Conservation (phyloP, 2,888 invertebrate genomes). For the Temnothorax ravouxi region DNA sequence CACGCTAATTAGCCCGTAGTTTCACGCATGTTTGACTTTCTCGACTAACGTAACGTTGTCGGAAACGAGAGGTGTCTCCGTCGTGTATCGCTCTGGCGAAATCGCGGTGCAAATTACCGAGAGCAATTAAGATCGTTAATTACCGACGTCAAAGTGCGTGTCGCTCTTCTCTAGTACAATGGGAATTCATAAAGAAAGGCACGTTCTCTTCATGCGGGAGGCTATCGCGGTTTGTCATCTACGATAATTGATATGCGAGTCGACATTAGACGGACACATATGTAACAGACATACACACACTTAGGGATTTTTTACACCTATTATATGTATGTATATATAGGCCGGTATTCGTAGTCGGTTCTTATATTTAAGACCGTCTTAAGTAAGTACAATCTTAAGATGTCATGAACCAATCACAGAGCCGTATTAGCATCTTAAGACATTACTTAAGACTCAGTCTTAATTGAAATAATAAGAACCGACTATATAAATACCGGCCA, state of each 20-base stretch:
- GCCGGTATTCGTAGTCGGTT: too few species aligned
- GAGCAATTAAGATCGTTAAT: slow-evolving; percentile 73
- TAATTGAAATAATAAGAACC: too few species aligned
- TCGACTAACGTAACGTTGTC: slow-evolving; percentile 36
- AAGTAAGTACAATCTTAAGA: too few species aligned
- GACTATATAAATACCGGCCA: too few species aligned
- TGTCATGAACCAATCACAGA: too few species aligned
- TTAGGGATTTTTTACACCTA: too few species aligned
- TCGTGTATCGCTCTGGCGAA: slow-evolving; percentile 57
- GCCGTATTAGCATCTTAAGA: too few species aligned
- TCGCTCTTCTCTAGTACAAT: slow-evolving; percentile 61
- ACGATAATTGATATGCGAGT: slow-evolving; percentile 30
- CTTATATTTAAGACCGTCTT: too few species aligned
- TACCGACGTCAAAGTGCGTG: slow-evolving; percentile 70
- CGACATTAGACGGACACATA: slow-evolving; percentile 9
- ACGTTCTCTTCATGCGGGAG: slow-evolving; percentile 64
- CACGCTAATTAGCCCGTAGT: slow-evolving; percentile 70
- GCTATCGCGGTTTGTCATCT: slow-evolving; percentile 16
- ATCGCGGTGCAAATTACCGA: slow-evolving; percentile 64
- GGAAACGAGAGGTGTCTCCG: slow-evolving; percentile 44
- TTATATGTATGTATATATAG: too few species aligned
- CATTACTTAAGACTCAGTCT: too few species aligned
- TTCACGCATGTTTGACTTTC: slow-evolving; percentile 71
- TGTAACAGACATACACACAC: neutral
- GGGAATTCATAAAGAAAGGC: slow-evolving; percentile 65